Evolutionary conservation across 2,888 invertebrate genomes (phyloP).

Genomic region (Acrocera orbiculus): DNA sequence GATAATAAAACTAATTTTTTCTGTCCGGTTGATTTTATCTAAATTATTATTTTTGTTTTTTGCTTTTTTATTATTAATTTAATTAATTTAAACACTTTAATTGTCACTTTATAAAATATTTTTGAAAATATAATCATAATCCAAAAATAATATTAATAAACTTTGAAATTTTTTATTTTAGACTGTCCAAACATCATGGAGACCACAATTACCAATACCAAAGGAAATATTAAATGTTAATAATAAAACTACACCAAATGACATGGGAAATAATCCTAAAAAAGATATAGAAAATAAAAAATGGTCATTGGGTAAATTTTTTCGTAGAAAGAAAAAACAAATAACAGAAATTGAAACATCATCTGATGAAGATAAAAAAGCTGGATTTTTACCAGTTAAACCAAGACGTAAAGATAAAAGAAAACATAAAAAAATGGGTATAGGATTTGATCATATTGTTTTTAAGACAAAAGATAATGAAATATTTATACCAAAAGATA

Average conservation of each 20-base stretch:
- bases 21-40: no score
- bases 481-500: conserved; percentile 27
- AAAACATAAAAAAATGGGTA: conserved; percentile 34
- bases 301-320: conserved; percentile 67
- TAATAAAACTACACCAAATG: conserved; percentile 18
- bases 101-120: no score
- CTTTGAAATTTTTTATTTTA: conserved; percentile 13
- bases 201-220: conserved; percentile 30
- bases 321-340: conserved; percentile 54
- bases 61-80: no score
- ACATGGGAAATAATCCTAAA: conserved; percentile 13
- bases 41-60: no score
- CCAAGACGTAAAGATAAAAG: conserved; percentile 36
- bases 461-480: conserved; percentile 31
- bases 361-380: conserved; percentile 31
- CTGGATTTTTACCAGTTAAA: conserved; percentile 23
- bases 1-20: no score
- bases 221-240: conserved; percentile 21
- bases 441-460: conserved; percentile 48
- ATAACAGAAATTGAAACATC: conserved; percentile 30
- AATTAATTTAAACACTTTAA: no score
- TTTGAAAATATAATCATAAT: no score
- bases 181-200: conserved; percentile 32
- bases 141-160: background rate
- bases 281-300: conserved; percentile 36